These are phyloP conservation scores for Paratilapia polleni DNA, from an alignment of 2,113 vertebrate species.

Conservation along the genomic window DNA sequence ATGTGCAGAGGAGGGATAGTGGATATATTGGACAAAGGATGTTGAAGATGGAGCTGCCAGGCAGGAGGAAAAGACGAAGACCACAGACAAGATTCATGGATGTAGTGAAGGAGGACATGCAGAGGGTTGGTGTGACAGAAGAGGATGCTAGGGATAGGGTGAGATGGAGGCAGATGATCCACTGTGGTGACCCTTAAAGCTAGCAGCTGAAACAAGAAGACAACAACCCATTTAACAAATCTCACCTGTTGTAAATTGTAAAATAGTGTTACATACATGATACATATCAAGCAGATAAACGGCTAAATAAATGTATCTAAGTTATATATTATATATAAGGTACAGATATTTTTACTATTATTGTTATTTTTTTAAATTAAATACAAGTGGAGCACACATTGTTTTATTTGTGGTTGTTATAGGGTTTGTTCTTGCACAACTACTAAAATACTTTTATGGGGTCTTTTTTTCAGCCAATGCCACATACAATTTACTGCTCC, in stretches of 20 bases:
- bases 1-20: too few relatives aligned
- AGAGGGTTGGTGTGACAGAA: not conserved
- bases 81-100: not conserved
- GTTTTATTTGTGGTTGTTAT: too few relatives aligned
- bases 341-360: not conserved
- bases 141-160: too few relatives aligned
- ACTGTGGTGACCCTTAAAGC: not conserved
- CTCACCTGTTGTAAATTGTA: not conserved
- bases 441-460: too few relatives aligned
- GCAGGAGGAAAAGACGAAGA: not conserved
- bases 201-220: too few relatives aligned
- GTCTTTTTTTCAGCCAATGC: too few relatives aligned
- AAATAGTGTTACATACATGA: not conserved
- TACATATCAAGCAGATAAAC: not conserved
- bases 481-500: too few relatives aligned
- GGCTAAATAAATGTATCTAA: not conserved
- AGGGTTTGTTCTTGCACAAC: too few relatives aligned
- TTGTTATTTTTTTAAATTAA: not conserved
- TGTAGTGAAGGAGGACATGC: not conserved
- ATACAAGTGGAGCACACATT: too few relatives aligned
- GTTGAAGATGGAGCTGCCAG: not conserved
- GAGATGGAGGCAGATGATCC: not conserved
- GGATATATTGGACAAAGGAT: not conserved
- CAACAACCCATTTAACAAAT: too few relatives aligned
- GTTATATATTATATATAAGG: not conserved